phyloP scores from a whole-genome alignment of 2,797 vertebrate species.

The Diplodus puntazzo region DNA sequence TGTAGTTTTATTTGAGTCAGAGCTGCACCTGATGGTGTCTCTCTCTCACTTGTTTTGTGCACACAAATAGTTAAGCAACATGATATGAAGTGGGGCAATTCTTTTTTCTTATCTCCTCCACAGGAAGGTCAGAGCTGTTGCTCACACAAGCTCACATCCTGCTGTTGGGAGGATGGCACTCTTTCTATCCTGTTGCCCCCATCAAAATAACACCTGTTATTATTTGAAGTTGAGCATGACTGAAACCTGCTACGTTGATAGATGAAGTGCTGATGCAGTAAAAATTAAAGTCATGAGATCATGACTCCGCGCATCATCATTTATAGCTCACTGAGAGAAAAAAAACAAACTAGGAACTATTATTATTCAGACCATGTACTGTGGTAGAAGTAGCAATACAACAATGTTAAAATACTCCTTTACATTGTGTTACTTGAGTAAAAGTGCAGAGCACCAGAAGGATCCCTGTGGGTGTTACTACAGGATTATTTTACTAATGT shows the following conservation, averaged over 20 bases:
- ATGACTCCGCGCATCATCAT: not conserved
- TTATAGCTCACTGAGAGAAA: not conserved
- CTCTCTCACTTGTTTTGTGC: not conserved
- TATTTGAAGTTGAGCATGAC: not conserved
- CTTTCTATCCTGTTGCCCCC: not conserved
- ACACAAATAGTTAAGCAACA: slow-evolving; percentile 1
- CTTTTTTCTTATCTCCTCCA: not conserved
- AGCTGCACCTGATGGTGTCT: not conserved
- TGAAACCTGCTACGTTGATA: not conserved
- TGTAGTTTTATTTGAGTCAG: too few species aligned
- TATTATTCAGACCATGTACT: too few species aligned
- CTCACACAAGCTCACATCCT: slow-evolving; percentile 44
- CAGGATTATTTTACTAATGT: too few species aligned
- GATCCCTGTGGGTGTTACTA: too few species aligned
- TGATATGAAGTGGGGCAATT: not conserved
- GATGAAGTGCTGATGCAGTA: too few species aligned
- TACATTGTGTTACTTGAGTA: too few species aligned
- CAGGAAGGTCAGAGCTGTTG: slow-evolving; percentile 20
- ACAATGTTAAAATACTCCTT: too few species aligned
- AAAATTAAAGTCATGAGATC: not conserved
- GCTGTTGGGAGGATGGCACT: not conserved
- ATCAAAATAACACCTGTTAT: not conserved
- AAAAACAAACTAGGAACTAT: too few species aligned
- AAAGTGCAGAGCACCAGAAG: too few species aligned
- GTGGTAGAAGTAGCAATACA: too few species aligned